These are phyloP conservation scores for Crocuta crocuta DNA, from an alignment of 2,113 vertebrate species.

Conservation along the genomic window DNA sequence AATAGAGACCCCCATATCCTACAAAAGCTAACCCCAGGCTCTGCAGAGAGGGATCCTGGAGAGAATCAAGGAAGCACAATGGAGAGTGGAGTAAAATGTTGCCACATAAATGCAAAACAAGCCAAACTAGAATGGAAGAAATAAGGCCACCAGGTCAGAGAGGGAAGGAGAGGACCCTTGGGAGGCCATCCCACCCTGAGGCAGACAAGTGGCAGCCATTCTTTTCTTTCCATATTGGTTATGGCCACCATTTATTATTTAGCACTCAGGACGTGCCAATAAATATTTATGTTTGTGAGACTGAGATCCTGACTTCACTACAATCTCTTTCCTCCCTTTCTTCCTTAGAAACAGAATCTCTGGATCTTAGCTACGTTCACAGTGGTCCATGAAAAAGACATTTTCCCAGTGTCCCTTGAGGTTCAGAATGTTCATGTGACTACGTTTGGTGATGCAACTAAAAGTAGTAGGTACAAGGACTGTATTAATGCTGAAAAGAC, in stretches of 20 bases:
- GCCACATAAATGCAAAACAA: not conserved
- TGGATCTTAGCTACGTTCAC: not conserved
- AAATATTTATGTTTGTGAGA: not conserved
- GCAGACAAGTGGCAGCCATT: not conserved
- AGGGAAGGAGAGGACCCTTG: not conserved
- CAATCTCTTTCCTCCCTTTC: not conserved
- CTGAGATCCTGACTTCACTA: not conserved
- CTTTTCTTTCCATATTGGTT: not conserved
- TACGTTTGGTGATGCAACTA: not conserved
- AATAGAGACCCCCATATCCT: conserved; percentile 24
- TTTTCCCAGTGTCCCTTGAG: not conserved
- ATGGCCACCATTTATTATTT: not conserved
- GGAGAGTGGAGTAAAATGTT: conserved; percentile 45
- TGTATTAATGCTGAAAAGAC: not conserved
- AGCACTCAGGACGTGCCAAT: not conserved
- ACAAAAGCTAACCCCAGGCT: conserved; percentile 61
- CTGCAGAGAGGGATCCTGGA: conserved; percentile 31
- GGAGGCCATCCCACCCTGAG: not conserved
- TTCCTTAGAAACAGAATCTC: conserved; percentile 28
- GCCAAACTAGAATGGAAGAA: not conserved
- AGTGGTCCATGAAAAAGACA: not conserved
- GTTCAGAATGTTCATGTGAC: not conserved
- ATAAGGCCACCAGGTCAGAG: not conserved
- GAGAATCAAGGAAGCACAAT: conserved; percentile 41
- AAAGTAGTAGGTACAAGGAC: not conserved